These are phyloP conservation scores for Melanotus villosus DNA, from an alignment of 2,888 invertebrate species.

Conservation along the genomic window DNA sequence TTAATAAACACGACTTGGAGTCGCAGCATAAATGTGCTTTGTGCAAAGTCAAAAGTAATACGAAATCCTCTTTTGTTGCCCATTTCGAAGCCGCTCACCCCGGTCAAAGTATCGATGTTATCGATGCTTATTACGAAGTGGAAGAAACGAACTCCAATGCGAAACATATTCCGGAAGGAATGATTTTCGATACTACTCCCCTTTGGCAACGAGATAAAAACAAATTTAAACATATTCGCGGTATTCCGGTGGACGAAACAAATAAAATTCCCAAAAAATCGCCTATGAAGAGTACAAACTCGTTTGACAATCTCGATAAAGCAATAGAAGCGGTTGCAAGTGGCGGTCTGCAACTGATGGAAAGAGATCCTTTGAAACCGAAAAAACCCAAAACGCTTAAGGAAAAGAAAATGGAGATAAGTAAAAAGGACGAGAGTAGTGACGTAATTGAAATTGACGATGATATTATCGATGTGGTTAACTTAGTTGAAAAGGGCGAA, in stretches of 20 bases:
- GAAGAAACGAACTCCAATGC: conserved; percentile 53
- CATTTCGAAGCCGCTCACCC: conserved; percentile 76
- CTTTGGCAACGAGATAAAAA: conserved; percentile 75
- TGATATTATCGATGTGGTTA: conserved; percentile 2
- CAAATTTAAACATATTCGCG: conserved; percentile 72
- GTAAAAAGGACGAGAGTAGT: conserved; percentile 7
- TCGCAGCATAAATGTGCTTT: conserved; percentile 80
- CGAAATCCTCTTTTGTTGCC: conserved; percentile 71
- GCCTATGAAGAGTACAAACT: conserved; percentile 44
- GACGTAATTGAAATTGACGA: conserved; percentile 44
- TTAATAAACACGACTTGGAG: conserved; percentile 74
- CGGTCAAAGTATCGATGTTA: conserved; percentile 64
- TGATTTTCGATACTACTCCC: conserved; percentile 72
- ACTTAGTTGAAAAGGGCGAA: not conserved
- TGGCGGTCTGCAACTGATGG: not conserved
- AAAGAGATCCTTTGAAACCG: not conserved
- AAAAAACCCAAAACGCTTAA: conserved; percentile 42
- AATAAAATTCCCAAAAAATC: conserved; percentile 54
- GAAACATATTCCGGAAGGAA: conserved; percentile 60
- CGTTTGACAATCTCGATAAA: conserved; percentile 56
- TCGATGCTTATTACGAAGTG: conserved; percentile 73
- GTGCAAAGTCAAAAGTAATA: conserved; percentile 74
- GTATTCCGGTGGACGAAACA: conserved; percentile 73
- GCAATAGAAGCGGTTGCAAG: conserved; percentile 60
- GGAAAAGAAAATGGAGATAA: conserved; percentile 37